Evolutionary conservation across 2,888 invertebrate genomes (phyloP).

Genomic region (Nematopogon swammerdamellus): DNA sequence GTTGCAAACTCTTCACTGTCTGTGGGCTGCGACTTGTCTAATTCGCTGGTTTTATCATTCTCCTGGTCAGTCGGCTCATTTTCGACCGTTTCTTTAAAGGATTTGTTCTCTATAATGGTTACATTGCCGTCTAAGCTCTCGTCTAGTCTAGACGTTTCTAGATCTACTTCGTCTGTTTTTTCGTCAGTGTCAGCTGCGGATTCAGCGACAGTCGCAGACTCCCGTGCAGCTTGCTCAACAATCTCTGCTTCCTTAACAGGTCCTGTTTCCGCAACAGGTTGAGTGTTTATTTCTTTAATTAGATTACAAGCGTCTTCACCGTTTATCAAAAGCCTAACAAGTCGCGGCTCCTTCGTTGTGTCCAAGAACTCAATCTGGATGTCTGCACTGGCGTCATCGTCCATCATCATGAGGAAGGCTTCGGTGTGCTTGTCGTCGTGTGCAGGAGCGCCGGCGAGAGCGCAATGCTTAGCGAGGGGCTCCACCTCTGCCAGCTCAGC

Average conservation of each 20-base stretch:
- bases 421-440: constrained; percentile 36
- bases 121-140: constrained; percentile 36
- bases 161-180: constrained; percentile 10
- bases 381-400: too few species aligned
- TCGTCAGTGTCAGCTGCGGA: neutral
- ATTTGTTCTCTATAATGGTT: constrained; percentile 39
- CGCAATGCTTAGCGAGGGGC: constrained; percentile 62
- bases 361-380: constrained; percentile 62
- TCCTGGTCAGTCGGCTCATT: too few species aligned
- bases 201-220: constrained; percentile 2
- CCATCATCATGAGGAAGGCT: too few species aligned
- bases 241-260: too few species aligned
- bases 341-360: constrained; percentile 53
- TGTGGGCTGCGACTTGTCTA: too few species aligned
- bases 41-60: too few species aligned
- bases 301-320: constrained; percentile 35
- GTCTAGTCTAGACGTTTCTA: constrained; percentile 27
- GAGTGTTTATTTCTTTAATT: neutral
- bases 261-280: too few species aligned
- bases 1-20: too few species aligned
- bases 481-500: constrained; percentile 54
- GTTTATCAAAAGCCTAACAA: constrained; percentile 57
- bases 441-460: constrained; percentile 45
- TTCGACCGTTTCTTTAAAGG: too few species aligned
- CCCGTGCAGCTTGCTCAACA: too few species aligned